Percentiles rank a stretch among this genome's conserved stretches.
phyloP scores from a whole-genome alignment of 1,140 invertebrate species.

The Nomia melanderi region DNA sequence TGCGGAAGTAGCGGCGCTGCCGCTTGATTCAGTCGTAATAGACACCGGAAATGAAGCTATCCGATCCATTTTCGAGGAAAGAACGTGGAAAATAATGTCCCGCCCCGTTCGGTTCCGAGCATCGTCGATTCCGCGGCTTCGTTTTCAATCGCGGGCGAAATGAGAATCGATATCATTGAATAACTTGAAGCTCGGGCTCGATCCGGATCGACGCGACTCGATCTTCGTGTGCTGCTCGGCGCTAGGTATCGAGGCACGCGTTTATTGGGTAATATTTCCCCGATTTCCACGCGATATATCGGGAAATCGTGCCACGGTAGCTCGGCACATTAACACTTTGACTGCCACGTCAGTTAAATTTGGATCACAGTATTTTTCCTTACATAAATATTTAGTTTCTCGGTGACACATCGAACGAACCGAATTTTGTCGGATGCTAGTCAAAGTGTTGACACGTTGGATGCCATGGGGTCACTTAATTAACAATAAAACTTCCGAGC shows the following conservation, averaged over 20 bases:
- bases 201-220: not conserved
- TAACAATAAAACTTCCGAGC: too few relatives aligned
- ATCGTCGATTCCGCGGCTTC: not conserved
- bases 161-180: not conserved
- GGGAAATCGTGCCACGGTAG: not conserved
- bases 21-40: not conserved
- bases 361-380: too few relatives aligned
- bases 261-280: slow-evolving; percentile 2
- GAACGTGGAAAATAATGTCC: slow-evolving; percentile 1
- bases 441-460: too few relatives aligned
- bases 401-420: too few relatives aligned
- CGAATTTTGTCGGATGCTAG: too few relatives aligned
- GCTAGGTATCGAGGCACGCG: not conserved
- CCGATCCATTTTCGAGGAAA: not conserved
- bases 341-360: too few relatives aligned
- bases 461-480: too few relatives aligned
- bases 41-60: slow-evolving; percentile 1
- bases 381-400: too few relatives aligned
- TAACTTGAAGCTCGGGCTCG: not conserved
- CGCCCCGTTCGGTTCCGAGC: not conserved
- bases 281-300: not conserved
- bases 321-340: too few relatives aligned
- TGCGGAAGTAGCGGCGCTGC: too few relatives aligned
- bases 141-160: not conserved
- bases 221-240: not conserved